Conservation (phyloP, 2,888 invertebrate species). For the Ophraella communa region DNA sequence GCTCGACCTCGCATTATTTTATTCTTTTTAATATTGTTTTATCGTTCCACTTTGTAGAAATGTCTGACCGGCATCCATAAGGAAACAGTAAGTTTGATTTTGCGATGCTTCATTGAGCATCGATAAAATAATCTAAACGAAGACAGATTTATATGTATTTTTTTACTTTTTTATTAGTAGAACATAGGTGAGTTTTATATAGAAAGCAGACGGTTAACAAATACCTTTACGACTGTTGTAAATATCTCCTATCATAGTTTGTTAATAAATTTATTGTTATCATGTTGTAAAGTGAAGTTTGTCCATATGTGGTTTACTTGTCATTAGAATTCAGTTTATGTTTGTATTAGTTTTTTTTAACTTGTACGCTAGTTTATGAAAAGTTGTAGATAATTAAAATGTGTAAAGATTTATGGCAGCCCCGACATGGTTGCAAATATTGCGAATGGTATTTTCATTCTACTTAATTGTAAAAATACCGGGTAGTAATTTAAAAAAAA, state of each 20-base stretch:
- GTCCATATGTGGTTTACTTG: no score
- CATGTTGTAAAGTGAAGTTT: no score
- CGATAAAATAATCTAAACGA: slow-evolving; percentile 20
- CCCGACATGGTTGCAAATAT: no score
- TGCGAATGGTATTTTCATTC: no score
- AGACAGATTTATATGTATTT: slow-evolving; percentile 2
- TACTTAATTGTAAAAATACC: no score
- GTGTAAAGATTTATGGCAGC: no score
- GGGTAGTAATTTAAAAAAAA: no score
- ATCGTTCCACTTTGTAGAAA: slow-evolving; percentile 19
- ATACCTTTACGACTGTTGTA: slow-evolving; percentile 33
- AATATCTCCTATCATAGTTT: slow-evolving; percentile 26
- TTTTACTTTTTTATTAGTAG: slow-evolving; percentile 14
- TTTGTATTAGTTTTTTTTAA: neutral
- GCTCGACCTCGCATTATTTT: neutral
- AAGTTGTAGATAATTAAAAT: no score
- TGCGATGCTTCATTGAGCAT: slow-evolving; percentile 11
- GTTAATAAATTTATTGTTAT: slow-evolving; percentile 26
- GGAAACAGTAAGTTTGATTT: slow-evolving; percentile 17
- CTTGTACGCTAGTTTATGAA: neutral
- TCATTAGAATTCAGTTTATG: slow-evolving; percentile 12
- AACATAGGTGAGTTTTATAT: slow-evolving; percentile 9
- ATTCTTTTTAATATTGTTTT: neutral
- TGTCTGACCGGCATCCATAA: slow-evolving; percentile 10
- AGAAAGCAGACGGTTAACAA: slow-evolving; percentile 20